These are phyloP conservation scores for Eulemur coronatus DNA, from an alignment of 2,797 vertebrate species.

Conservation along the genomic window DNA sequence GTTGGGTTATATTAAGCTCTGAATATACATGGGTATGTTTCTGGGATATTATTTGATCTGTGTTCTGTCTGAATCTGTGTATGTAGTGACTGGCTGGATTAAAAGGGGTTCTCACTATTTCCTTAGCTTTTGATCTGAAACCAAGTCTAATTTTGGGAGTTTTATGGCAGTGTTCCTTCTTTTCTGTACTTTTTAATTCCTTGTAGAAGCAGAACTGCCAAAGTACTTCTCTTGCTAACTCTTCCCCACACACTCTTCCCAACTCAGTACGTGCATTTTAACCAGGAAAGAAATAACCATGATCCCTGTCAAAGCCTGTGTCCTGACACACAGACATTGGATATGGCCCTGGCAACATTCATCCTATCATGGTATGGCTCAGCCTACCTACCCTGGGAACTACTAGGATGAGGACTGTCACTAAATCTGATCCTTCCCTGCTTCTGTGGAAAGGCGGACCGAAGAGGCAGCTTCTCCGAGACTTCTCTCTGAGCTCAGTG, in stretches of 20 bases:
- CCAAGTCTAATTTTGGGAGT: not conserved
- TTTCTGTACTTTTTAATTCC: conserved; percentile 35
- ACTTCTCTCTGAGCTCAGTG: not conserved
- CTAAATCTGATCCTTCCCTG: not conserved
- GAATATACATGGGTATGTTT: not conserved
- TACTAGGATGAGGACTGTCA: not conserved
- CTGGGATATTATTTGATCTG: conserved; percentile 26
- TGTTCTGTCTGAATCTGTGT: not conserved
- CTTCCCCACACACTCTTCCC: not conserved
- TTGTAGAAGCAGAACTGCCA: not conserved
- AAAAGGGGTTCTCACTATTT: conserved; percentile 20
- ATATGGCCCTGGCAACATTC: not conserved
- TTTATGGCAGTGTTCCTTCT: not conserved
- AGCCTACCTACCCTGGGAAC: not conserved
- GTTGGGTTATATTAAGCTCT: conserved; percentile 28
- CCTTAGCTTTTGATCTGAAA: conserved; percentile 49
- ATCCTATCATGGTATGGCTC: not conserved
- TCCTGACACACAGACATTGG: not conserved
- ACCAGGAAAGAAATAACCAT: not conserved
- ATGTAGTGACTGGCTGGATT: conserved; percentile 18
- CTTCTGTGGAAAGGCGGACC: not conserved
- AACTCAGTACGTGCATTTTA: not conserved
- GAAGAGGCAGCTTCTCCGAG: not conserved
- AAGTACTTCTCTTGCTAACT: not conserved
- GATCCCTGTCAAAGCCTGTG: not conserved